phyloP scores from a whole-genome alignment of 2,888 invertebrate genomes.

The Apantesis nais region DNA sequence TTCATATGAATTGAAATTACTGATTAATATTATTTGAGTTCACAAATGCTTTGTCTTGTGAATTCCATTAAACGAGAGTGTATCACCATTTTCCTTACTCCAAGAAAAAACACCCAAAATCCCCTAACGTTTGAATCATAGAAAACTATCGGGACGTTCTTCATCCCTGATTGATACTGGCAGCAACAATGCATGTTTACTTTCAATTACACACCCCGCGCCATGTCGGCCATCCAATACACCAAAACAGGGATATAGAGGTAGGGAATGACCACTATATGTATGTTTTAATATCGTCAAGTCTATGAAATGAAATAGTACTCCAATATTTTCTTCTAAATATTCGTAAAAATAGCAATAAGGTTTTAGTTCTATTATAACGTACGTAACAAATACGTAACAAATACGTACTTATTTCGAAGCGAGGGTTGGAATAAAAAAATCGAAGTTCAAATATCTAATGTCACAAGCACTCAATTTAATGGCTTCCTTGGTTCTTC shows the following conservation, averaged over 20 bases:
- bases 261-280: slow-evolving; percentile 3
- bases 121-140: slow-evolving; percentile 53
- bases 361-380: neutral
- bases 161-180: slow-evolving; percentile 77
- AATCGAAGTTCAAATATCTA: neutral
- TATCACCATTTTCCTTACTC: neutral
- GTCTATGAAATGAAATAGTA: neutral
- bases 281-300: neutral
- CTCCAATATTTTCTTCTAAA: neutral
- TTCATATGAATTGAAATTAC: neutral
- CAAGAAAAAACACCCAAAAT: slow-evolving; percentile 12
- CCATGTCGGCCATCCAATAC: slow-evolving; percentile 41
- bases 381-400: neutral
- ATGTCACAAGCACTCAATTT: neutral
- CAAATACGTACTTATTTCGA: too few species aligned
- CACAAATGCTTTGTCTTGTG: neutral
- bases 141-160: slow-evolving; percentile 57
- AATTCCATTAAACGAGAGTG: neutral
- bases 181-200: slow-evolving; percentile 81
- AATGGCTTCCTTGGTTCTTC: neutral
- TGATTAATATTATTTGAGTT: neutral
- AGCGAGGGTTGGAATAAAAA: neutral
- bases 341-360: neutral
- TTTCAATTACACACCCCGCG: slow-evolving; percentile 78
- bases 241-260: slow-evolving; percentile 39